A percentile compares a stretch with the other conserved stretches of the same genome.
Conservation (phyloP, 1,140 invertebrate genomes). For the Leptinotarsa texana region DNA sequence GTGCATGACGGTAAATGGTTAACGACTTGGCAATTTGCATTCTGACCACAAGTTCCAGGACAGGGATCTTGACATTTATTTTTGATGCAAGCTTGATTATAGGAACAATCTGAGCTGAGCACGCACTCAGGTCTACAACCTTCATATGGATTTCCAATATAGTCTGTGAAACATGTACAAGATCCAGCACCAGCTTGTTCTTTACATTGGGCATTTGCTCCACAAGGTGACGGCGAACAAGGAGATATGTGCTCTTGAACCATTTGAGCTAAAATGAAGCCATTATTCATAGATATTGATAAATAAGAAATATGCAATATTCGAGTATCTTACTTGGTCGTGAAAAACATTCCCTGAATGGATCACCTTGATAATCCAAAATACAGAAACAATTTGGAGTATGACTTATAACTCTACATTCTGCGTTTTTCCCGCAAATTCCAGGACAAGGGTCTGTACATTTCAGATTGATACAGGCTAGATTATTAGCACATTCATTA, state of each 20-base stretch:
- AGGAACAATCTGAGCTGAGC: constrained; percentile 66
- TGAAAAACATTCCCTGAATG: constrained; percentile 67
- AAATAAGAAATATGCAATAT: neutral
- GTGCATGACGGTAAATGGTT: constrained; percentile 64
- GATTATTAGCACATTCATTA: constrained; percentile 69
- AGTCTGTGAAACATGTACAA: constrained; percentile 71
- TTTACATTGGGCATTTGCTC: constrained; percentile 68
- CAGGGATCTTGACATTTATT: constrained; percentile 70
- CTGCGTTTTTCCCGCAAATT: constrained; percentile 70
- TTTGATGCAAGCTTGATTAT: constrained; percentile 63
- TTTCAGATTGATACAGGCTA: constrained; percentile 72
- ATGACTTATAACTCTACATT: constrained; percentile 74
- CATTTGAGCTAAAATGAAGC: constrained; percentile 49
- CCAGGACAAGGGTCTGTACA: constrained; percentile 74
- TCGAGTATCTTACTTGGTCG: constrained; percentile 37
- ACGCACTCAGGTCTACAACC: constrained; percentile 69
- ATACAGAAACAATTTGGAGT: constrained; percentile 72
- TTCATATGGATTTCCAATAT: constrained; percentile 74
- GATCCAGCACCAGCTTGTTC: constrained; percentile 64
- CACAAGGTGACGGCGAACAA: constrained; percentile 70
- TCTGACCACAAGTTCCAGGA: constrained; percentile 67
- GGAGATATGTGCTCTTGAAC: constrained; percentile 57
- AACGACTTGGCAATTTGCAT: constrained; percentile 65
- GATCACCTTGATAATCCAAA: constrained; percentile 72
- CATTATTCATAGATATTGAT: constrained; percentile 11